A percentile compares a stretch with the other conserved stretches of the same genome.
Evolutionary conservation across 1,140 invertebrate species (phyloP).

Genomic region (Aphidius gifuensis): DNA sequence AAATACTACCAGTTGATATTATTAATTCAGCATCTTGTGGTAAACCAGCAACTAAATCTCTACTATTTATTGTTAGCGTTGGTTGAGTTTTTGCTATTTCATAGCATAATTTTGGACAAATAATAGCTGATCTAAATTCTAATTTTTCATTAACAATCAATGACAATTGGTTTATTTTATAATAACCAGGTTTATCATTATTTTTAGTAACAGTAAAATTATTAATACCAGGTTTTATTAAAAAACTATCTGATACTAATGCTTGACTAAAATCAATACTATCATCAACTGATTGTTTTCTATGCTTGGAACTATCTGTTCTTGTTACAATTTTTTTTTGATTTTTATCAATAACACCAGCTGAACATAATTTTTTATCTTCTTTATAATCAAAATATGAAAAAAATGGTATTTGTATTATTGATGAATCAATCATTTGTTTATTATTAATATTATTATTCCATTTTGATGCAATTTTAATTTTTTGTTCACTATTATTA

Average conservation of each 20-base stretch:
- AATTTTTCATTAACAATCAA: conserved; percentile 58
- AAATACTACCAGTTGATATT: conserved; percentile 67
- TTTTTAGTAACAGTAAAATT: conserved; percentile 62
- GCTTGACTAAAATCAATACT: conserved; percentile 63
- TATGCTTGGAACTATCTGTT: conserved; percentile 60
- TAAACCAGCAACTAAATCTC: conserved; percentile 68
- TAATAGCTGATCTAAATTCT: conserved; percentile 52
- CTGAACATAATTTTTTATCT: conserved; percentile 35
- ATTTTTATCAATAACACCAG: conserved; percentile 59
- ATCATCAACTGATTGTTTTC: conserved; percentile 55
- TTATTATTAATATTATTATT: conserved; percentile 57
- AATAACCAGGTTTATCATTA: conserved; percentile 60
- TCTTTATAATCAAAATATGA: conserved; percentile 75
- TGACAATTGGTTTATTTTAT: conserved; percentile 61
- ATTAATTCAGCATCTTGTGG: conserved; percentile 67
- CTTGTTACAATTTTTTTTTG: conserved; percentile 65
- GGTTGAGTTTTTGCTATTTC: conserved; percentile 60
- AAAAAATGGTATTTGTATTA: conserved; percentile 64
- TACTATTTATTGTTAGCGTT: conserved; percentile 53
- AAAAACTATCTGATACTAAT: conserved; percentile 58
- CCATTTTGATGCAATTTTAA: conserved; percentile 48
- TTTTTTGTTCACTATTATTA: conserved; percentile 7
- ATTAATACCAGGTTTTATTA: conserved; percentile 71
- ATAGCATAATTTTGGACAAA: conserved; percentile 54
- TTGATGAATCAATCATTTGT: conserved; percentile 59